Evolutionary conservation across 2,888 invertebrate species (phyloP).

Genomic region (Baronia brevicornis): DNA sequence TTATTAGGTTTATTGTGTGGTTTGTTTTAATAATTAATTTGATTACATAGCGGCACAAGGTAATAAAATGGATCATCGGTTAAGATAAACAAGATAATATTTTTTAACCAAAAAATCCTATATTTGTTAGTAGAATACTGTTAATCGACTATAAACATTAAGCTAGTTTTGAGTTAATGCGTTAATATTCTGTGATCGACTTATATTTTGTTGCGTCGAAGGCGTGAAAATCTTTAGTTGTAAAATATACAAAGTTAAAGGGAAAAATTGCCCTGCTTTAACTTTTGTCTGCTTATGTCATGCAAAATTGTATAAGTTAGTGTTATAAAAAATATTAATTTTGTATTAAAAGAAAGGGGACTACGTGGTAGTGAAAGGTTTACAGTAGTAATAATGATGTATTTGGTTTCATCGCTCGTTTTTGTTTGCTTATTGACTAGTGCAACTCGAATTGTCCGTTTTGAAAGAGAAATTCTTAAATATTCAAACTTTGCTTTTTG

Average conservation of each 20-base stretch:
- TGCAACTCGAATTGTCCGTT: constrained; percentile 17
- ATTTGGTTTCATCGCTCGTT: neutral
- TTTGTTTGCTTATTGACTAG: constrained; percentile 7
- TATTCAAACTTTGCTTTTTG: constrained; percentile 36
- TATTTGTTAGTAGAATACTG: constrained; percentile 64
- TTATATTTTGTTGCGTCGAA: constrained; percentile 48
- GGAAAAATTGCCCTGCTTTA: too few relatives aligned
- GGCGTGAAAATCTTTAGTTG: constrained; percentile 28
- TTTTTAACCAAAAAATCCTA: constrained; percentile 62
- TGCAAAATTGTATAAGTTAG: neutral
- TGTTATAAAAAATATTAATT: too few relatives aligned
- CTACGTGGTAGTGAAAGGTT: too few relatives aligned
- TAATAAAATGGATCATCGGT: constrained; percentile 38
- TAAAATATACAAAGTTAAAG: constrained; percentile 1
- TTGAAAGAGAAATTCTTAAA: constrained; percentile 30
- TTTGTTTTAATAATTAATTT: constrained; percentile 22
- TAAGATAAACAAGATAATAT: constrained; percentile 51
- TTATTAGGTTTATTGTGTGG: constrained; percentile 27
- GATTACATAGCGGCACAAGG: constrained; percentile 43
- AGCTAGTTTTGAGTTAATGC: constrained; percentile 50
- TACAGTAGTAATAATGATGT: too few relatives aligned
- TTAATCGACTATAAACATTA: constrained; percentile 45
- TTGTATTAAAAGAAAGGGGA: too few relatives aligned
- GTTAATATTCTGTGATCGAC: constrained; percentile 62
- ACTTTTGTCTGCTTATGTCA: too few relatives aligned